Base-by-base conservation (phyloP, 2,113 vertebrate genomes). In the Alligator sinensis region DNA sequence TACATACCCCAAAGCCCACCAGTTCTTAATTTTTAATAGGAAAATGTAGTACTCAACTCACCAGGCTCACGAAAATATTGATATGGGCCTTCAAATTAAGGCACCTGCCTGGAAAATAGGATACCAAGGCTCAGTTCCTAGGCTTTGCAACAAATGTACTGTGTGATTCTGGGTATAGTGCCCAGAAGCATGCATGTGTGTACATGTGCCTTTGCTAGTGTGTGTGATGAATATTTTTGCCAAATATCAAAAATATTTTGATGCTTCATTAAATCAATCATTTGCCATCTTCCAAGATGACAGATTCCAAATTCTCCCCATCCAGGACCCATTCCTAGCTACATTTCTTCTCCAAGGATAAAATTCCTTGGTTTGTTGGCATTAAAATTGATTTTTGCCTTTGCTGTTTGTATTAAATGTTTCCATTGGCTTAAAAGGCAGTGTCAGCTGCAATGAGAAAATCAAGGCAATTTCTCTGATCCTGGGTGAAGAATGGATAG, bases 381-480 rank as follows among this genome's bases (percentile, higher is more conserved):
- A 3, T 87, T 75, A 68, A 91, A 80, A 60, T 74, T 61, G 85
- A 70, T 86, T 94, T 47, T 89, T 82, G 85, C 86, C 76, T 93
- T 93, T 92, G 86, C 96, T 93, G 85, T 87, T 95, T 92, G 90
- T 90, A 74, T 96, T 68, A 80, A 13, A 61, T 92, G 86, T 96
- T 94, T 94, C 94, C 90, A 89, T 95, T 94, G 86, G 89, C 82
- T 97, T 97, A 96, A 96, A 97, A 90, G 91, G 94, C 96, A 97
- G 93, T 94, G 95, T 97, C 96, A 96, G 96, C 96, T 96, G 96
- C 96, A 95, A 91, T 82, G 34, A 94, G 95, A 96, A 97, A 97
- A 94, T 97, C 95, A 81, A 91, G 96, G 90, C 95, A 94, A 95
- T 96, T 94, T 96, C 96, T 96, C 95, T 92, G 93, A 96, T 96